phyloP scores from a whole-genome alignment of 2,797 vertebrate genomes.

The Pseudochirops cupreus region DNA sequence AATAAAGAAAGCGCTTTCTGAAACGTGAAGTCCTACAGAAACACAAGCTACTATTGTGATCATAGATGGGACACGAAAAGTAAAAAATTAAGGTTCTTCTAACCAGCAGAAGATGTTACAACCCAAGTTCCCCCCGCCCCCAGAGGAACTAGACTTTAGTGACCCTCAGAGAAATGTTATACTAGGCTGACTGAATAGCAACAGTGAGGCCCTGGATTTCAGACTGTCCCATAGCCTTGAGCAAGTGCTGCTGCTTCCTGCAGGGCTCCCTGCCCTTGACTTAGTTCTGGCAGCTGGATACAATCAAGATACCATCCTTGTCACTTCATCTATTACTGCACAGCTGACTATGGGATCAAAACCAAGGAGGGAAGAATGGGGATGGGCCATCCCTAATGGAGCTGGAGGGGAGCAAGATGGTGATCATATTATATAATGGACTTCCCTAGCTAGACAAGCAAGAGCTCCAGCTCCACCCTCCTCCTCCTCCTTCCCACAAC shows the following conservation, averaged over 20 bases:
- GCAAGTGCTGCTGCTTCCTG: constrained; percentile 62
- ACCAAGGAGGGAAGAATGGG: constrained; percentile 80
- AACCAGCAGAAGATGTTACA: constrained; percentile 11
- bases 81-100: background rate
- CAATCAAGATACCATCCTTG: constrained; percentile 86
- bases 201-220: constrained; percentile 46
- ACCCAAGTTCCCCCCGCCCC: constrained; percentile 12
- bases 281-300: constrained; percentile 86
- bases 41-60: background rate
- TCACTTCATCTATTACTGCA: constrained; percentile 86
- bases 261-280: constrained; percentile 77
- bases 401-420: constrained; percentile 75
- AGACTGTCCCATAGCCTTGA: constrained; percentile 71
- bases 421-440: constrained; percentile 74
- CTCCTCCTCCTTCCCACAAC: background rate
- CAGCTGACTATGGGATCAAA: constrained; percentile 86
- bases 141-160: constrained; percentile 3
- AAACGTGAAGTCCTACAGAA: background rate
- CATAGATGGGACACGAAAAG: background rate
- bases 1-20: background rate
- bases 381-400: constrained; percentile 79
- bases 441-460: constrained; percentile 70
- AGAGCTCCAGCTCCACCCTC: constrained; percentile 16
- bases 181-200: background rate
- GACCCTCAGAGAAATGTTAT: background rate